Evolutionary conservation across 2,888 invertebrate species (phyloP).

Genomic region (Drosophila pseudotakahashii): DNA sequence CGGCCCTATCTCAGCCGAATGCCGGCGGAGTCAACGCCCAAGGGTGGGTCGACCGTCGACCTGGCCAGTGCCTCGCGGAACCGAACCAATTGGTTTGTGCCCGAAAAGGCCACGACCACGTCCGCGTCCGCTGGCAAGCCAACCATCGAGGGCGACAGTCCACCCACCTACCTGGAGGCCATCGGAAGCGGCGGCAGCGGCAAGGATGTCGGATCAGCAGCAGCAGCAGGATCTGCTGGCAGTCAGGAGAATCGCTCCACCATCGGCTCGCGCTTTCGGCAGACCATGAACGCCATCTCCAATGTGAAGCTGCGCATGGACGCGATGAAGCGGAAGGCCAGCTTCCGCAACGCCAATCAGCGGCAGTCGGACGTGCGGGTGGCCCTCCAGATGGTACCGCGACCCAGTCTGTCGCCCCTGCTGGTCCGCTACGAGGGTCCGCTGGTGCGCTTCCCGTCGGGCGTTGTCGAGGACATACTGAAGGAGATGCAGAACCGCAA

Average conservation of each 20-base stretch:
- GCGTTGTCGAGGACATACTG: slow-evolving; percentile 89
- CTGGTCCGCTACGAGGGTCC: slow-evolving; percentile 83
- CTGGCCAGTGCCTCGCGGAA: slow-evolving; percentile 70
- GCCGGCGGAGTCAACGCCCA: slow-evolving; percentile 50
- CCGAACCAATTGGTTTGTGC: slow-evolving; percentile 83
- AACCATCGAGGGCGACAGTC: slow-evolving; percentile 80
- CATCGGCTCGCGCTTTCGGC: slow-evolving; percentile 73
- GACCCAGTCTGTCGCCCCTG: slow-evolving; percentile 81
- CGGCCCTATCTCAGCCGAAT: slow-evolving; percentile 69
- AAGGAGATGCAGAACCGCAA: slow-evolving; percentile 91
- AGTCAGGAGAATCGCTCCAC: slow-evolving; percentile 32
- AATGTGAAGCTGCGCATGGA: slow-evolving; percentile 82
- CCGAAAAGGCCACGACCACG: slow-evolving; percentile 12
- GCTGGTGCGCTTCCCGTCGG: slow-evolving; percentile 84
- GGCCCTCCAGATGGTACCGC: slow-evolving; percentile 83
- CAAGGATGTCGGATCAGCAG: background rate
- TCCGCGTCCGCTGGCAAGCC: slow-evolving; percentile 21
- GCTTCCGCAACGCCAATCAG: slow-evolving; percentile 72
- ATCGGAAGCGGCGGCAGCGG: slow-evolving; percentile 65
- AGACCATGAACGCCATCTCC: slow-evolving; percentile 80
- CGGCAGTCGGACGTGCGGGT: slow-evolving; percentile 78
- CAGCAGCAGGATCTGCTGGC: background rate
- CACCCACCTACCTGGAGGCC: slow-evolving; percentile 83
- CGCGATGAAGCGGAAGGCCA: slow-evolving; percentile 81
- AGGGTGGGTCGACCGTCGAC: slow-evolving; percentile 54